phyloP scores from a whole-genome alignment of 2,888 invertebrate species.

The Drosophila paranaensis region DNA sequence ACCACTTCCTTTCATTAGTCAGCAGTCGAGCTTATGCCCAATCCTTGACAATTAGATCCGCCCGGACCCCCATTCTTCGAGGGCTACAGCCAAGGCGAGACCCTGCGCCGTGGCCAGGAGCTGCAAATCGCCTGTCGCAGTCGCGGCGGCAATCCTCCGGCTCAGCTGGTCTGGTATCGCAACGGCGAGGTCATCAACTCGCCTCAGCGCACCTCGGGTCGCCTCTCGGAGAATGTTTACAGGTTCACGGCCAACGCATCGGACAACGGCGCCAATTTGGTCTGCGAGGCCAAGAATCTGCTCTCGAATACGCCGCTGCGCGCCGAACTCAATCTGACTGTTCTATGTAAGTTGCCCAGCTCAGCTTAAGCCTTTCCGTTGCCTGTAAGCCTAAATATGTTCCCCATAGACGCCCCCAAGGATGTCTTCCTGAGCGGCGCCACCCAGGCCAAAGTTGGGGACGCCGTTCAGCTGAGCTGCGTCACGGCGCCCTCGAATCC shows the following conservation, averaged over 20 bases:
- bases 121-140: slow-evolving; percentile 83
- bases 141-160: slow-evolving; percentile 83
- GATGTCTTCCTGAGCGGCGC: slow-evolving; percentile 80
- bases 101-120: slow-evolving; percentile 80
- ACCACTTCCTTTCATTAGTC: too few species aligned
- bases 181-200: slow-evolving; percentile 80
- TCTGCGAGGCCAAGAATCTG: slow-evolving; percentile 83
- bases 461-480: slow-evolving; percentile 75
- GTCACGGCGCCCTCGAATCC: slow-evolving; percentile 82
- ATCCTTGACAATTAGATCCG: slow-evolving; percentile 67
- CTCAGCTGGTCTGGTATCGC: slow-evolving; percentile 82
- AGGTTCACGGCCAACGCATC: slow-evolving; percentile 77
- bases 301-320: slow-evolving; percentile 75
- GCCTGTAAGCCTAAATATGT: not conserved
- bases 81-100: slow-evolving; percentile 82
- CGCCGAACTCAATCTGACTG: slow-evolving; percentile 81
- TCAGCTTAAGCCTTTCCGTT: not conserved
- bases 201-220: slow-evolving; percentile 83
- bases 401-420: slow-evolving; percentile 77
- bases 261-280: slow-evolving; percentile 80
- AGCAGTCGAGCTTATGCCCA: not conserved
- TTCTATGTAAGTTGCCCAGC: slow-evolving; percentile 76
- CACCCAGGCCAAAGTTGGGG: slow-evolving; percentile 79
- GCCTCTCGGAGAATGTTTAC: slow-evolving; percentile 82
- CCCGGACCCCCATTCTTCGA: slow-evolving; percentile 83